Base-by-base conservation (phyloP, 2,797 vertebrate species). In the Lepidocolaptes lacrymiger region DNA sequence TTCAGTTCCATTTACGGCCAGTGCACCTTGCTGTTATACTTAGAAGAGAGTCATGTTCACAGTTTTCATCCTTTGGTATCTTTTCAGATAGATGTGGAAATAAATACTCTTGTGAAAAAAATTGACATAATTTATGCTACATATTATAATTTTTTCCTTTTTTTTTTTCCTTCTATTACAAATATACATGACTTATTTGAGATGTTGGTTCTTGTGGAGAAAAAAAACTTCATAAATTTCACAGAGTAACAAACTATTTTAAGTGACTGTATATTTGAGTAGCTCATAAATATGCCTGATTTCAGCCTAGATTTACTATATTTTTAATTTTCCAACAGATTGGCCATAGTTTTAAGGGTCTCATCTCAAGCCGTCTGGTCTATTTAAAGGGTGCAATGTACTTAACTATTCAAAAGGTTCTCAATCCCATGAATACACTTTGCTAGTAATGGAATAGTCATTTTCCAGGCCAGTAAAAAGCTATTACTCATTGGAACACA, bases 381-480 rank as follows among this genome's bases (percentile, higher is more conserved):
- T 74, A 72, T 75, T 68, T 88, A 75, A 95, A 95, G 91, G 73
- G 41, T 44, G 51, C 44, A 80, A 49, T 17, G 72, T 76, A 80
- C 61, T 95, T 95, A 96, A 91, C 52, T 80, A 79, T 94, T 95
- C 93, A 96, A 94, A 94, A 95, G 85, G 67, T 89, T 88, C 56
- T 95, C 68, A 79, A 94, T 94, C 69, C 66, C 52, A 17, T 83
- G 86, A 79, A 96, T n/a, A 37, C 55, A 87, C 56, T 94, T 92
- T 92, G n/a, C 63, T 78, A 56, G 84, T 64, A 96, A 94, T 46
- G 67, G 62, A 73, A 91, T 85, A 93, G 90, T 91, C 61, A 93
- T 96, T 96, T 97, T 91, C 73, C 76, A 95, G 88, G 91, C 94
- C 91, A 97, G 84, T 88, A 79, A 90, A 91, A 97, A 93, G 19